Conservation (phyloP, 2,888 invertebrate genomes). For the Patella ulyssiponensis region DNA sequence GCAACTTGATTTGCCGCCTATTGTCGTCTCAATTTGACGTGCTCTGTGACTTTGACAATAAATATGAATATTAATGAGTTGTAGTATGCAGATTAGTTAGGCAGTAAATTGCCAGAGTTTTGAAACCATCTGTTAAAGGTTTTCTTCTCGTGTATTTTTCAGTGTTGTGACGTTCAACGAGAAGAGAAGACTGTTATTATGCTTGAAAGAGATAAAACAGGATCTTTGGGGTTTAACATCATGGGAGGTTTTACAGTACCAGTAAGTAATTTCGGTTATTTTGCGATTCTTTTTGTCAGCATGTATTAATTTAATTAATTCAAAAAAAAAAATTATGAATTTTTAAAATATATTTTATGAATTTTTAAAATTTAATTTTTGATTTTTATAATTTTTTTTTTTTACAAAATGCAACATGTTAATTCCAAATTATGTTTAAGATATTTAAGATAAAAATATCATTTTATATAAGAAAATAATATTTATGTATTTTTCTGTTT, state of each 20-base stretch:
- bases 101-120: background rate
- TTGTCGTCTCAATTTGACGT: constrained; percentile 28
- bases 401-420: too few relatives aligned
- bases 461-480: too few relatives aligned
- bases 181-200: constrained; percentile 43
- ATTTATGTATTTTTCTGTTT: too few relatives aligned
- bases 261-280: too few relatives aligned
- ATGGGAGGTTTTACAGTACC: constrained; percentile 59
- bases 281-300: too few relatives aligned
- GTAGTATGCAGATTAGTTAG: constrained; percentile 21
- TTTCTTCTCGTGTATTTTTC: constrained; percentile 13
- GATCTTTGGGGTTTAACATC: constrained; percentile 62
- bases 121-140: constrained; percentile 7
- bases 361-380: too few relatives aligned
- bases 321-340: too few relatives aligned
- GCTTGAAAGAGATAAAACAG: constrained; percentile 48
- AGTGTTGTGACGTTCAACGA: constrained; percentile 40
- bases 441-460: too few relatives aligned
- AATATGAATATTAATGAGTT: constrained; percentile 31
- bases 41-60: constrained; percentile 28
- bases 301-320: too few relatives aligned
- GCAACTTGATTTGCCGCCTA: constrained; percentile 22
- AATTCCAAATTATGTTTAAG: too few relatives aligned
- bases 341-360: too few relatives aligned
- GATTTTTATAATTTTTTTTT: too few relatives aligned